Evolutionary conservation across 1,140 invertebrate species (phyloP).

Genomic region (Drosophila eugracilis): DNA sequence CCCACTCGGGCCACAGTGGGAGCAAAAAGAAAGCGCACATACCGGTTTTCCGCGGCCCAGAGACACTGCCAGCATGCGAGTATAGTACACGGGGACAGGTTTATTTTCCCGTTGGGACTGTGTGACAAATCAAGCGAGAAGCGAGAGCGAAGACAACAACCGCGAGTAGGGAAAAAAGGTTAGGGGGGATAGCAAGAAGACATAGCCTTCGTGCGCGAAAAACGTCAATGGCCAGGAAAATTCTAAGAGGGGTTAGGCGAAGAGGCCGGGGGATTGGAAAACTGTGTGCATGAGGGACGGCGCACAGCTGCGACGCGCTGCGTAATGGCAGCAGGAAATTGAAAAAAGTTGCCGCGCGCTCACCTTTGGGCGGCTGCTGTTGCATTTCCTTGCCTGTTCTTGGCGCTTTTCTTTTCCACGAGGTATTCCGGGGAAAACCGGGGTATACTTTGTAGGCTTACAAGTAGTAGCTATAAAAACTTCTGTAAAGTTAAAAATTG

Average conservation of each 20-base stretch:
- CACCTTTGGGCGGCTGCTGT: slow-evolving; percentile 50
- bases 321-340: slow-evolving; percentile 78
- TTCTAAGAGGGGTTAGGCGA: slow-evolving; percentile 21
- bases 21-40: slow-evolving; percentile 76
- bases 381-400: slow-evolving; percentile 42
- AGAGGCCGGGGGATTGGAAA: slow-evolving; percentile 8
- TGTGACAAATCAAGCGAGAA: slow-evolving; percentile 81
- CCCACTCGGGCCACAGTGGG: slow-evolving; percentile 32
- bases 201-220: slow-evolving; percentile 41
- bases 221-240: slow-evolving; percentile 74
- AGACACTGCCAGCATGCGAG: slow-evolving; percentile 26
- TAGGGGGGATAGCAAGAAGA: slow-evolving; percentile 10
- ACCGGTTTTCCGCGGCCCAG: slow-evolving; percentile 71
- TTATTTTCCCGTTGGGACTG: slow-evolving; percentile 79
- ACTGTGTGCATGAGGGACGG: not conserved
- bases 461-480: not conserved
- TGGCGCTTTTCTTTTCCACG: slow-evolving; percentile 28
- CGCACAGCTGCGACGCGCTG: slow-evolving; percentile 29
- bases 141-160: slow-evolving; percentile 51
- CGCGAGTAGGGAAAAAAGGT: slow-evolving; percentile 22
- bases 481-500: too few relatives aligned
- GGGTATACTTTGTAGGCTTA: not conserved
- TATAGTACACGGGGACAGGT: slow-evolving; percentile 59
- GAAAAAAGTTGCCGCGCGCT: slow-evolving; percentile 58
- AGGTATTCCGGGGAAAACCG: slow-evolving; percentile 5